Evolutionary conservation across 2,888 invertebrate species (phyloP), one percentile per base, ranked within the genome.

Genomic region (Tipula unca): DNA sequence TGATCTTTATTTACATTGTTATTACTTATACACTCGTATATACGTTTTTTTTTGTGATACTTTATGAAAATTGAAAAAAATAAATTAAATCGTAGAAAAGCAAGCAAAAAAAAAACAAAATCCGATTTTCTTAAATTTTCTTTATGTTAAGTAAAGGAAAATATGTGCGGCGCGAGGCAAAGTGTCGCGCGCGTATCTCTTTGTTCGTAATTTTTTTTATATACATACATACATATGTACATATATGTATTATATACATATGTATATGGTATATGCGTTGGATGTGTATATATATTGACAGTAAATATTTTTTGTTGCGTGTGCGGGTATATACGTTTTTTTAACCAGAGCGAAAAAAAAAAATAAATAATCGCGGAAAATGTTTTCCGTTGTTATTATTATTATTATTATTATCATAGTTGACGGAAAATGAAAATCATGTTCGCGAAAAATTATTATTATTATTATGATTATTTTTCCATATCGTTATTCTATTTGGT

Each of bases 371-470:
- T 42, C 42, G 42, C 42, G 42, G 42, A 54, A 54, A 54, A 54
- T 54, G 48, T 54, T 54, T 54, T 54, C 17, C 48, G 17, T 54
- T 20, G 4, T 69, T 69, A 69, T 69, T 48, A 48, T 48, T 48
- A 17, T 48, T 17, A 48, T 48, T 69, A 25, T 69, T 25, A 69
- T 69, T 32, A 32, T 32, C 1, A 25, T 69, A 69, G 69, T 69
- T 69, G 69, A 69, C 69, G 69, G 69, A 69, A 69, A 69, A 69
- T 69, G 69, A 69, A 69, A 69, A 69, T 69, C 69, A 20, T 69
- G 69, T 69, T 69, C 69, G 69, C 69, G 69, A 69, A 69, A 69
- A 69, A 69, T 69, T 69, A 69, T 69, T 48, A 48, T 48, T 48
- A 48, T 48, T 48, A 48, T 48, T 48, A 69, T 69, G 69, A 69